phyloP scores from a whole-genome alignment of 2,888 invertebrate genomes.

The Folsomia candida region DNA sequence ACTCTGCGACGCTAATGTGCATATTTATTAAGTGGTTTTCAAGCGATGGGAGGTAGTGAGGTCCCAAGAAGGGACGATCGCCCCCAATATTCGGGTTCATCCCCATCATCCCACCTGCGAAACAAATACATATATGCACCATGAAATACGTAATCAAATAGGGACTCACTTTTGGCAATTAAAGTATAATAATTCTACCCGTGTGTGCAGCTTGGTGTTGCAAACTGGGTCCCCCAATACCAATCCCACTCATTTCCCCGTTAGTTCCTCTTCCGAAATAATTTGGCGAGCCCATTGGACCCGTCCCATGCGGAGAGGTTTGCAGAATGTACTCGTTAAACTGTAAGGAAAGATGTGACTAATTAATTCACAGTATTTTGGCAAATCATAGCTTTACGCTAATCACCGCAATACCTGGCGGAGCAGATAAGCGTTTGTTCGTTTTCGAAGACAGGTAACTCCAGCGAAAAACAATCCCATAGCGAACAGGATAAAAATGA shows the following conservation, averaged over 20 bases:
- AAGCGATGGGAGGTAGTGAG: slow-evolving; percentile 28
- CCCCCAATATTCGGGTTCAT: slow-evolving; percentile 3
- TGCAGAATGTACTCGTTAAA: slow-evolving; percentile 44
- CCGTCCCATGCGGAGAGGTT: slow-evolving; percentile 17
- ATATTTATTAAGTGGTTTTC: slow-evolving; percentile 24
- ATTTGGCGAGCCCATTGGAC: slow-evolving; percentile 3
- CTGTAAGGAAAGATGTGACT: no score
- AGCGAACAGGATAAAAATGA: slow-evolving; percentile 46
- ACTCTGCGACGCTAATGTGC: neutral
- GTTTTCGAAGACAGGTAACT: slow-evolving; percentile 44
- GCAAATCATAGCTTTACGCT: no score
- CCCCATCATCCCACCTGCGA: slow-evolving; percentile 21
- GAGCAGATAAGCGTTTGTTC: slow-evolving; percentile 44
- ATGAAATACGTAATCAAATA: no score
- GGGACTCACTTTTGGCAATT: no score
- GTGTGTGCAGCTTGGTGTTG: no score
- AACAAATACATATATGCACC: slow-evolving; percentile 19
- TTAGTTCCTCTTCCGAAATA: neutral
- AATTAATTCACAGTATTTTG: no score
- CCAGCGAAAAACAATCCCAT: slow-evolving; percentile 42
- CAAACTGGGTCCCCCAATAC: no score
- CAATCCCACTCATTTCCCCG: slow-evolving; percentile 8
- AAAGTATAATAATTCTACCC: no score
- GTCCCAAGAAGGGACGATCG: slow-evolving; percentile 17
- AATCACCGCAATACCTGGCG: no score